phyloP scores from a whole-genome alignment of 2,888 invertebrate genomes.

The Isoperla grammatica region DNA sequence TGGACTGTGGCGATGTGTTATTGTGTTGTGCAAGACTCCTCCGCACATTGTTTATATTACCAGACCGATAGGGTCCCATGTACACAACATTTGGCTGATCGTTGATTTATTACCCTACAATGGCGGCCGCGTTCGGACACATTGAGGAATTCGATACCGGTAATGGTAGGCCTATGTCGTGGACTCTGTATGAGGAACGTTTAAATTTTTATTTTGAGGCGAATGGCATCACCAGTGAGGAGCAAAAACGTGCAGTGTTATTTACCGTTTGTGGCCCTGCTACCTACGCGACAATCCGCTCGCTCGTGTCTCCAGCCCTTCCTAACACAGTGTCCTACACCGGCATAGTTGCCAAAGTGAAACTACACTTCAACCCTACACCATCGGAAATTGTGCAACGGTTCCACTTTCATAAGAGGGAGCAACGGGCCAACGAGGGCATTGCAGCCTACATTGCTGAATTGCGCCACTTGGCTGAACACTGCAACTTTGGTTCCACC shows the following conservation, averaged over 20 bases:
- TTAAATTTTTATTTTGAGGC: neutral
- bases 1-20: too few species aligned
- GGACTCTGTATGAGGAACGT: neutral
- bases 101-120: neutral
- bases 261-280: neutral
- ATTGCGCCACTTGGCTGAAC: conserved; percentile 5
- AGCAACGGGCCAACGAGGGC: neutral
- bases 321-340: neutral
- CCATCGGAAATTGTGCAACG: conserved; percentile 14
- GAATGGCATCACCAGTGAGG: neutral
- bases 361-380: conserved; percentile 1
- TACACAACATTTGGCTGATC: too few species aligned
- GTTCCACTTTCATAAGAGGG: neutral
- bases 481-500: conserved; percentile 13
- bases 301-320: neutral
- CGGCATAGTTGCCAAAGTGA: neutral
- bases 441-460: conserved; percentile 12
- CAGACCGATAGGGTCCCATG: too few species aligned
- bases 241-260: neutral
- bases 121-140: neutral
- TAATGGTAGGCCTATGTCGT: too few species aligned
- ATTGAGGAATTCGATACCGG: neutral
- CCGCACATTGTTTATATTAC: too few species aligned
- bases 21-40: too few species aligned
- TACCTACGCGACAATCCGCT: neutral